Base-by-base conservation (phyloP, 2,797 vertebrate genomes). In the Ciconia nigra region DNA sequence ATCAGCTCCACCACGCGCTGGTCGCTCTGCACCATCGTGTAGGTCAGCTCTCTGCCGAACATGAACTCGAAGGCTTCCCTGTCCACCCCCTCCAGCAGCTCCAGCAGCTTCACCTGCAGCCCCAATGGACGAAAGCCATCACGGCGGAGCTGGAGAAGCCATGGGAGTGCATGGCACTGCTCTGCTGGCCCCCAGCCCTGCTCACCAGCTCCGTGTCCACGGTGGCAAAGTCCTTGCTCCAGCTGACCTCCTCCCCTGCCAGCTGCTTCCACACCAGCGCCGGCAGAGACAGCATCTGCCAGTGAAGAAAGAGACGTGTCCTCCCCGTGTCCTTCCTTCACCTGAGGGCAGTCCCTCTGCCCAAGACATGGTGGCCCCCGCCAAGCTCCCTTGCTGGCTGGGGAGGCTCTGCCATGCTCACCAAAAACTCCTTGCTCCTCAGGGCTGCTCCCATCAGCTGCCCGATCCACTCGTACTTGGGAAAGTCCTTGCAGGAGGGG, bases 251-350 rank as follows among this genome's bases (percentile, higher is more conserved):
- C 95, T 99, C 99, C 31, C 99, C 99, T 17, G 98, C 99, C 81
- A 99, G 98, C 98, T 99, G 99, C 94, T 99, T 99, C 99, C 99
- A 99, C 94, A 99, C 99, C 25, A 99, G 97, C 0, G 99, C 99
- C 0, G 99, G 99, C 49, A 99, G 98, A 90, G 99, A 99, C 97
- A 99, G 96, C 29, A 99, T 98, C 99, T 99, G 94, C 22, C 93
- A 17, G 37, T 10, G 39, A 73, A 42, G 7, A 12, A 89, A 1
- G 13, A 70, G n/a, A 90, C 1, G 0, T 2, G 0, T 82, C 59
- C 7, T 70, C 13, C 24, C 10, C 1, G 0, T 66, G 35, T 18
- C 14, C 5, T 39, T 80, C 18, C 17, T 44, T 79, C 59, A 65
- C 16, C 7, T 0, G 3, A 10, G 10, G 47, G 26, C 72, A 83